phyloP scores from a whole-genome alignment of 2,797 vertebrate species.

The Poeciliopsis paucimaculata region DNA sequence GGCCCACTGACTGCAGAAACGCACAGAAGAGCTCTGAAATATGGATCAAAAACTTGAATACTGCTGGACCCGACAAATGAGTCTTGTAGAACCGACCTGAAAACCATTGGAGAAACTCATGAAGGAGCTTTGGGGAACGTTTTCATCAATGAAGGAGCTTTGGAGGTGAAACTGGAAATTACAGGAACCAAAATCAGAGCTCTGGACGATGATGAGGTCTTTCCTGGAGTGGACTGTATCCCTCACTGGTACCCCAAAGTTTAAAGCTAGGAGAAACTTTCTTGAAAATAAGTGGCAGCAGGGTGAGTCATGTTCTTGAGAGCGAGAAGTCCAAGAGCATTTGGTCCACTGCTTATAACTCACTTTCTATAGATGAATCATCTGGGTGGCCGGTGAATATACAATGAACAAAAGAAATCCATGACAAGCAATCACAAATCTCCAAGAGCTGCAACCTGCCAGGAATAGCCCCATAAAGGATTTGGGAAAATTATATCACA shows the following conservation, averaged over 20 bases:
- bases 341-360: conserved; percentile 12
- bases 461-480: conserved; percentile 54
- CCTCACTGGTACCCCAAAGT: neutral
- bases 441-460: conserved; percentile 37
- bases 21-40: neutral
- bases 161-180: neutral
- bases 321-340: neutral
- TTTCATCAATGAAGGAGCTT: neutral
- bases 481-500: conserved; percentile 41
- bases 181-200: neutral
- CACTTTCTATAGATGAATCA: conserved; percentile 30
- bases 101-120: neutral
- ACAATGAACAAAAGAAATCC: conserved; percentile 51
- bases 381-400: conserved; percentile 29
- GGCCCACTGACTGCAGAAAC: neutral
- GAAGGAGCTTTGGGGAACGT: too few species aligned
- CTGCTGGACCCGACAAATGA: neutral
- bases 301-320: neutral
- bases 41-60: neutral
- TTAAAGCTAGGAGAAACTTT: neutral
- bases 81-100: neutral
- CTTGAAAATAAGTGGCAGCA: neutral
- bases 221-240: neutral
- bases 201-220: neutral
- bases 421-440: conserved; percentile 55